Conservation (phyloP, 2,888 invertebrate species). For the Lithosia quadra region DNA sequence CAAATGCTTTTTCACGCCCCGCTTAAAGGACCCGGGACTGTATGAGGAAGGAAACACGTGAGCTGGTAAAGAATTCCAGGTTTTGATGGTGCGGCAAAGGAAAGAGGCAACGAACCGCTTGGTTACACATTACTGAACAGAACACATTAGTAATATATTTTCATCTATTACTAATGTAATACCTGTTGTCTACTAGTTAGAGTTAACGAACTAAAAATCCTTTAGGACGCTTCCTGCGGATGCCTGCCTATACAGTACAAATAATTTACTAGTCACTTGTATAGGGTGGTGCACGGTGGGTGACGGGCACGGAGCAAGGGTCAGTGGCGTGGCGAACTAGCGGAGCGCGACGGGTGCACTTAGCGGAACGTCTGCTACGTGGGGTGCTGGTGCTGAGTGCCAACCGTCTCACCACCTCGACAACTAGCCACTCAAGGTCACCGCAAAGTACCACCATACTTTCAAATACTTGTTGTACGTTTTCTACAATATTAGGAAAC, state of each 20-base stretch:
- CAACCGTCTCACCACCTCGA: conserved; percentile 52
- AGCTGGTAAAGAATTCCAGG: no score
- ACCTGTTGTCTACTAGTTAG: conserved; percentile 17
- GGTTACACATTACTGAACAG: no score
- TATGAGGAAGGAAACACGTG: no score
- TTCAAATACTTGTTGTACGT: conserved; percentile 13
- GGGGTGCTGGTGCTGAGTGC: conserved; percentile 73
- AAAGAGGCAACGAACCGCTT: no score
- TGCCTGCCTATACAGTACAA: conserved; percentile 24
- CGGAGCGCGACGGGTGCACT: conserved; percentile 66
- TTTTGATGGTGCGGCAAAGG: no score
- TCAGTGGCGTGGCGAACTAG: conserved; percentile 66
- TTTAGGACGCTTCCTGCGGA: conserved; percentile 46
- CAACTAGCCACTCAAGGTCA: conserved; percentile 50
- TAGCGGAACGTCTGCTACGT: conserved; percentile 66
- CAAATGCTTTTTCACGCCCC: no score
- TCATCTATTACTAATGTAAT: no score
- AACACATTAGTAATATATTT: neutral
- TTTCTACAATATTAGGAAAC: neutral
- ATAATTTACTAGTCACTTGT: conserved; percentile 36
- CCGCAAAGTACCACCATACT: conserved; percentile 28
- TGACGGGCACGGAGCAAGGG: conserved; percentile 47
- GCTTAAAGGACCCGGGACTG: no score
- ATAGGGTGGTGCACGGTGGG: conserved; percentile 35
- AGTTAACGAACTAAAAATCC: conserved; percentile 60